These are phyloP conservation scores for Drosophila kepulauana DNA, from an alignment of 1,140 invertebrate species.

Conservation along the genomic window DNA sequence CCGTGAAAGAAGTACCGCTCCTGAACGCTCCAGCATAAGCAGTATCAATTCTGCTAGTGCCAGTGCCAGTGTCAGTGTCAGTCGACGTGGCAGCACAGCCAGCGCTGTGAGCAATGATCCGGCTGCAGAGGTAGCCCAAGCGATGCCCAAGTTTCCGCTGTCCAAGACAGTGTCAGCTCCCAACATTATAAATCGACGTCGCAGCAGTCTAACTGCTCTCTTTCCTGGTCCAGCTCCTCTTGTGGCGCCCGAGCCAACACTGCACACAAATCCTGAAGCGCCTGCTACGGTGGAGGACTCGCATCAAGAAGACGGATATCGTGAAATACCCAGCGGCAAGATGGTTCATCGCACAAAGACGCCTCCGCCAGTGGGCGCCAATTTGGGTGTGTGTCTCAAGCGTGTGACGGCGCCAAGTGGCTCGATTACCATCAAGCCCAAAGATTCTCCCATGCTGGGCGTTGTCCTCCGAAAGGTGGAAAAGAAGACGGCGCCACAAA, in stretches of 20 bases:
- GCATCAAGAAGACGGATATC: constrained; percentile 56
- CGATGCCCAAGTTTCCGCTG: constrained; percentile 60
- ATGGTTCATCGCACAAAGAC: constrained; percentile 80
- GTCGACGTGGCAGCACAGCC: constrained; percentile 74
- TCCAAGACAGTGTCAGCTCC: constrained; percentile 74
- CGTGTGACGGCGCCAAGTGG: constrained; percentile 71
- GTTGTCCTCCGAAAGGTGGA: constrained; percentile 82
- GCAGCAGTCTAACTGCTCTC: constrained; percentile 66
- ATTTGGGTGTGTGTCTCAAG: constrained; percentile 74
- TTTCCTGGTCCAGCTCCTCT: constrained; percentile 79
- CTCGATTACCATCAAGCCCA: constrained; percentile 74
- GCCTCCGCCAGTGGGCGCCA: constrained; percentile 77
- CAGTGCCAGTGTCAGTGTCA: constrained; percentile 57
- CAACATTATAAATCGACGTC: constrained; percentile 63
- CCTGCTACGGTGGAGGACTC: constrained; percentile 15
- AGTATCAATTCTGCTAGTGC: constrained; percentile 67
- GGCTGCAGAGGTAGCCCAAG: constrained; percentile 8
- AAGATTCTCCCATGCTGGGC: constrained; percentile 77
- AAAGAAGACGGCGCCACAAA: constrained; percentile 71
- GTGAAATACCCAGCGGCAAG: constrained; percentile 77
- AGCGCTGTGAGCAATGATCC: constrained; percentile 51
- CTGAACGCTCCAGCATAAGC: constrained; percentile 77
- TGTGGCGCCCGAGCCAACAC: constrained; percentile 65
- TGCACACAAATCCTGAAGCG: constrained; percentile 63
- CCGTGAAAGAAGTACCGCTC: constrained; percentile 67